Evolutionary conservation across 2,888 invertebrate species (phyloP).

Genomic region (Patella caerulea): DNA sequence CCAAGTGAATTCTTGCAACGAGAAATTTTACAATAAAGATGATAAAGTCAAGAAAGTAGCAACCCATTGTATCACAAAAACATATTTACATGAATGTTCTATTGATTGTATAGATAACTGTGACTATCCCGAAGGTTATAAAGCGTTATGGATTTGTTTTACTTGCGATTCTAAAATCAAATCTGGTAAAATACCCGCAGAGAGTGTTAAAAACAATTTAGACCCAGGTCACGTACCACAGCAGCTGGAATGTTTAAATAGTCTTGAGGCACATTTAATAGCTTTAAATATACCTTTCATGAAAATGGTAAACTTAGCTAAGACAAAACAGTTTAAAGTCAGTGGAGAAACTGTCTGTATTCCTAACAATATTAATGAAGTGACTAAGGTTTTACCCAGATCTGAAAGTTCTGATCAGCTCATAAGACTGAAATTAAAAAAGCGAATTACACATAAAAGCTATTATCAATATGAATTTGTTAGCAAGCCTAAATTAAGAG

Average conservation of each 20-base stretch:
- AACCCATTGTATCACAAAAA: background rate
- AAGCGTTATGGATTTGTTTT: background rate
- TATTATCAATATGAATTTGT: background rate
- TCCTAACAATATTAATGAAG: constrained; percentile 6
- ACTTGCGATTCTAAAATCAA: background rate
- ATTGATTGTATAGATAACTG: background rate
- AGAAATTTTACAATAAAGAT: background rate
- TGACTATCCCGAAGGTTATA: background rate
- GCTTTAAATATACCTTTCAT: constrained; percentile 6
- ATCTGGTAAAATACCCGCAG: constrained; percentile 9
- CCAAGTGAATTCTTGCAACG: background rate
- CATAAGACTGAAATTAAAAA: background rate
- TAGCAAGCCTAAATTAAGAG: background rate
- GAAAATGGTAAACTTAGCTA: background rate
- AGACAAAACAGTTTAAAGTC: background rate
- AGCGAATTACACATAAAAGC: background rate
- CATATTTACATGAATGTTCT: background rate
- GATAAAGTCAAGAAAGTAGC: background rate
- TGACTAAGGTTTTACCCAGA: background rate
- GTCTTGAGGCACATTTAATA: background rate
- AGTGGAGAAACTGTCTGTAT: background rate
- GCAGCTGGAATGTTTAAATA: background rate
- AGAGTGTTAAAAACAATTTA: constrained; percentile 12
- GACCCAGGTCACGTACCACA: background rate
- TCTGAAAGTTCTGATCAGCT: background rate